Conservation (phyloP, 2,113 vertebrate genomes). For the Antennarius striatus region DNA sequence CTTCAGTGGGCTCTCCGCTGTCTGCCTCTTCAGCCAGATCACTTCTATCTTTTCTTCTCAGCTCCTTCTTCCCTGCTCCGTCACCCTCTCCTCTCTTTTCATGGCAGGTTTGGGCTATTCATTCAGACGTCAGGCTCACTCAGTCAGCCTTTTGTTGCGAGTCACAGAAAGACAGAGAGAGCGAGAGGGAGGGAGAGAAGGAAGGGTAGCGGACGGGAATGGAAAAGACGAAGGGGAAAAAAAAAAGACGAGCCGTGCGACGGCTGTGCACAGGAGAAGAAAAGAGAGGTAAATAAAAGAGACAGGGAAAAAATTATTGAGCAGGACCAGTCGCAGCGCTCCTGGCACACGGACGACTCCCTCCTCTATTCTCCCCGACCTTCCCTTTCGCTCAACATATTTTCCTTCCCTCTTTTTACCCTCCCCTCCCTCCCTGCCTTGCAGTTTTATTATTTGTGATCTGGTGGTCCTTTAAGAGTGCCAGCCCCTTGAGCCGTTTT, state of each 20-base stretch:
- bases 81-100: conserved; percentile 59
- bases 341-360: conserved; percentile 79
- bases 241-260: conserved; percentile 60
- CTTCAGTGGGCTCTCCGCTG: conserved; percentile 65
- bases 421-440: conserved; percentile 34
- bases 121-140: conserved; percentile 74
- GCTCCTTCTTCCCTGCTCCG: conserved; percentile 51
- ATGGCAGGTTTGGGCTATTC: conserved; percentile 72
- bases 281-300: conserved; percentile 57
- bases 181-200: conserved; percentile 22
- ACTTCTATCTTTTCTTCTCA: conserved; percentile 69
- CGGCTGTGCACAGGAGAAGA: conserved; percentile 54
- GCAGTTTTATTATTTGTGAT: conserved; percentile 76
- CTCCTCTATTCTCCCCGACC: conserved; percentile 71
- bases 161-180: conserved; percentile 53
- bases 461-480: conserved; percentile 71
- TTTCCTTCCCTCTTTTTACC: conserved; percentile 68
- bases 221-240: conserved; percentile 39
- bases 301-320: conserved; percentile 37
- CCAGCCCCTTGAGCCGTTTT: conserved; percentile 41
- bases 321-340: conserved; percentile 80
- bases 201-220: conserved; percentile 32
- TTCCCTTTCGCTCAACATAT: conserved; percentile 67
- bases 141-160: conserved; percentile 79
- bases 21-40: conserved; percentile 68